Evolutionary conservation across 2,888 invertebrate genomes (phyloP), one percentile per base, ranked within the genome.

Genomic region (Anodontia alba): DNA sequence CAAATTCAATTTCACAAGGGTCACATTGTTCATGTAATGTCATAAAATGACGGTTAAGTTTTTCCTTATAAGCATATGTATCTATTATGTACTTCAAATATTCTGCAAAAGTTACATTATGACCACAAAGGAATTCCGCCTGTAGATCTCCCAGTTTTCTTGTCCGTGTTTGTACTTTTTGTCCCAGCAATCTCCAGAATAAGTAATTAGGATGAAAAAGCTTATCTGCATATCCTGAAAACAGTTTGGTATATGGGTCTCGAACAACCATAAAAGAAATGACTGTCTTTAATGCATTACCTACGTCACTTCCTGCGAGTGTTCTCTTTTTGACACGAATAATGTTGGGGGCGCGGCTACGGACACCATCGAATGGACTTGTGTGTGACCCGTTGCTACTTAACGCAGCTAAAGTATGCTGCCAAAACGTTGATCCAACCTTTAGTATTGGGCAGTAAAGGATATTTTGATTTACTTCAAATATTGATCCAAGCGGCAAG

Each of bases 391-490:
- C 73, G 0, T 78, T 66, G 17, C 76, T 72, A 15, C 77, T 66
- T 42, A 86, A 70, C 7, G 81, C 79, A 33, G 87, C 80, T 10
- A 91, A 57, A 38, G 88, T 78, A 17, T 84, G 78, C 17, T 76
- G 85, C 87, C 89, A 87, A 76, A 91, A 91, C 0, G 90, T 89
- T 8, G 91, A 92, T 0, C 89, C 91, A 8, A 88, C 87, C 69
- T 92, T 92, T 46, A 90, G 83, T 20, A 91, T 82, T 17, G 90
- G 90, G 78, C 92, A 92, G 75, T 88, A 92, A 0, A 90, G 54
- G 17, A 89, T 81, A 17, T 68, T 31, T n/a, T 85, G 72, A 0
- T 36, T 43, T 0, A 62, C 57, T 66, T 87, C 81, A 12, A 88
- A 54, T 8, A 81, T 69, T 43, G 84, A 81, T 29, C 72, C 66